phyloP scores from a whole-genome alignment of 2,113 vertebrate species.

The Tachysurus vachellii region DNA sequence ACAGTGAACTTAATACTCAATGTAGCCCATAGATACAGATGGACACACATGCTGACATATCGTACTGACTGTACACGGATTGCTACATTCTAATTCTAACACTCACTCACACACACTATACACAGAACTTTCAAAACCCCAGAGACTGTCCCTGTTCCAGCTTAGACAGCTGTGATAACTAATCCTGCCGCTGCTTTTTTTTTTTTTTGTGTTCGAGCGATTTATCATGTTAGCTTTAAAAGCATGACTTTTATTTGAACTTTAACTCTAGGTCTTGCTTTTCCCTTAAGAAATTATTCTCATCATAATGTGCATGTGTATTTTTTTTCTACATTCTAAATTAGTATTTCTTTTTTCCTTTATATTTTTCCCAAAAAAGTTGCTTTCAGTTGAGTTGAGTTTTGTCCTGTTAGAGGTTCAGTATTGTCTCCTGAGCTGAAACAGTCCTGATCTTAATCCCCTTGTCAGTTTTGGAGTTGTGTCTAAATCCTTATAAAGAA shows the following conservation, averaged over 20 bases:
- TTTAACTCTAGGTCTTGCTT: background rate
- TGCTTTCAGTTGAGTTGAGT: background rate
- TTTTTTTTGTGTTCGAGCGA: background rate
- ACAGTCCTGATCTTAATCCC: background rate
- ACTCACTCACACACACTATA: background rate
- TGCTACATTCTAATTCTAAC: background rate
- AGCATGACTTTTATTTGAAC: background rate
- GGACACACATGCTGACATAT: background rate
- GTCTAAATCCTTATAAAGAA: background rate
- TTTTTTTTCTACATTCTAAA: background rate
- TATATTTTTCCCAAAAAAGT: background rate
- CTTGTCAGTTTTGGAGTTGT: background rate
- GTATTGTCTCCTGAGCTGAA: background rate
- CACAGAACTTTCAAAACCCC: constrained; percentile 16
- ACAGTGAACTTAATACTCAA: constrained; percentile 9
- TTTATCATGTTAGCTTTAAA: constrained; percentile 19
- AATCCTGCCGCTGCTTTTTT: background rate
- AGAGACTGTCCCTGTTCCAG: background rate
- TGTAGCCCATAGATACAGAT: constrained; percentile 17
- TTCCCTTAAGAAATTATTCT: background rate
- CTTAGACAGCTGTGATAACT: constrained; percentile 41
- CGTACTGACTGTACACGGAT: background rate
- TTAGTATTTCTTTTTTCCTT: too few species aligned
- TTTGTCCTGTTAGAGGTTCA: background rate
- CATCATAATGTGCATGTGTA: background rate